Evolutionary conservation across 2,888 invertebrate species (phyloP).

Genomic region (Xylota segnis): DNA sequence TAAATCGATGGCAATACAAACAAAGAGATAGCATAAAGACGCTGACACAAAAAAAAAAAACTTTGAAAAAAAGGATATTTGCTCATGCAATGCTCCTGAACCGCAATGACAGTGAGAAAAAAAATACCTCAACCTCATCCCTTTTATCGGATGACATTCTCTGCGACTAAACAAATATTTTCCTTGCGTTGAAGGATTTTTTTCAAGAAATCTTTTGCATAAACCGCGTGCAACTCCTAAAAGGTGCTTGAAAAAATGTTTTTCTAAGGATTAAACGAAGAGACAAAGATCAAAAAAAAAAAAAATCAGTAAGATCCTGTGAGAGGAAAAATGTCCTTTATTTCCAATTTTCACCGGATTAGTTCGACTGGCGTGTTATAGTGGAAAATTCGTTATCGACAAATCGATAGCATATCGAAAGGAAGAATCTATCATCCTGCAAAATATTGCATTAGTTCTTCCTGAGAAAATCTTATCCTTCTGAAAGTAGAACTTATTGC

Average conservation of each 20-base stretch:
- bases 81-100: slow-evolving; percentile 14
- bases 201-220: slow-evolving; percentile 44
- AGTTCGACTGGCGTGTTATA: slow-evolving; percentile 65
- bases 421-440: slow-evolving; percentile 53
- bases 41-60: background rate
- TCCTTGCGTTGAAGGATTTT: slow-evolving; percentile 24
- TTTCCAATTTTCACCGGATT: slow-evolving; percentile 60
- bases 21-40: slow-evolving; percentile 18
- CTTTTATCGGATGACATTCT: slow-evolving; percentile 38
- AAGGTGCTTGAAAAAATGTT: slow-evolving; percentile 60
- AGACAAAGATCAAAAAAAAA: slow-evolving; percentile 9
- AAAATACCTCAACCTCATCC: slow-evolving; percentile 12
- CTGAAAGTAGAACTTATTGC: slow-evolving; percentile 54
- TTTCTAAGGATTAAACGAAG: slow-evolving; percentile 38
- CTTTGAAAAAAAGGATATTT: slow-evolving; percentile 35
- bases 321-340: slow-evolving; percentile 47
- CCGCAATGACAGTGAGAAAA: slow-evolving; percentile 2
- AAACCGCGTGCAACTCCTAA: slow-evolving; percentile 21
- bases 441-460: slow-evolving; percentile 32
- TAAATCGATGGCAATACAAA: slow-evolving; percentile 63
- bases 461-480: slow-evolving; percentile 69
- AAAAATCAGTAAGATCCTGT: background rate
- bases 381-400: slow-evolving; percentile 73
- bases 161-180: slow-evolving; percentile 65
- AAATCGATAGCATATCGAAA: slow-evolving; percentile 75